These are phyloP conservation scores for Sphaerophoria rueppellii DNA, from an alignment of 2,888 invertebrate species.

Conservation along the genomic window DNA sequence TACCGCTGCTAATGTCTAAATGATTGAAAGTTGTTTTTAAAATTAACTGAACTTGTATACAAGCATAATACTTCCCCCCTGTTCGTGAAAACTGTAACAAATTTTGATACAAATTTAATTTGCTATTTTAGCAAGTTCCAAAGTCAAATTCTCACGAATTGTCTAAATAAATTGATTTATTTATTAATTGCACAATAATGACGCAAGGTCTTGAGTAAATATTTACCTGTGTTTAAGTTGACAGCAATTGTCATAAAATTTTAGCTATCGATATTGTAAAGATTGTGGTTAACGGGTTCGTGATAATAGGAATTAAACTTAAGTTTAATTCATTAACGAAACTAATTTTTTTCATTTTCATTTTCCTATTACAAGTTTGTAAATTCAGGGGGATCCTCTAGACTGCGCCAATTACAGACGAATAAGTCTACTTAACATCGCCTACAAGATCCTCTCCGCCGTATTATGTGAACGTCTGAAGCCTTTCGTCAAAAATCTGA, in stretches of 20 bases:
- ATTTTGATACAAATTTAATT: not conserved
- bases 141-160: conserved; percentile 12
- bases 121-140: not conserved
- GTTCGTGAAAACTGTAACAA: not conserved
- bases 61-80: not conserved
- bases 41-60: not conserved
- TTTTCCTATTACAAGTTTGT: no score
- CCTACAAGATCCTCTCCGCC: no score
- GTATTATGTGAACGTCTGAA: no score
- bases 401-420: no score
- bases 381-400: no score
- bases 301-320: no score
- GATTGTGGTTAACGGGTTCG: not conserved
- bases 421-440: no score
- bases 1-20: not conserved
- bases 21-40: conserved; percentile 23
- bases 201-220: not conserved
- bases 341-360: no score
- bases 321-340: no score
- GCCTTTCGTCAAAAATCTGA: no score
- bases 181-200: not conserved
- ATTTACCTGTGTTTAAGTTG: not conserved
- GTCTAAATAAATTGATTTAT: not conserved
- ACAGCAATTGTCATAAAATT: conserved; percentile 19
- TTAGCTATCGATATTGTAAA: conserved; percentile 1